Evolutionary conservation across 2,888 invertebrate species (phyloP), one percentile per base, ranked within the genome.

Genomic region (Steinernema carpocapsae): DNA sequence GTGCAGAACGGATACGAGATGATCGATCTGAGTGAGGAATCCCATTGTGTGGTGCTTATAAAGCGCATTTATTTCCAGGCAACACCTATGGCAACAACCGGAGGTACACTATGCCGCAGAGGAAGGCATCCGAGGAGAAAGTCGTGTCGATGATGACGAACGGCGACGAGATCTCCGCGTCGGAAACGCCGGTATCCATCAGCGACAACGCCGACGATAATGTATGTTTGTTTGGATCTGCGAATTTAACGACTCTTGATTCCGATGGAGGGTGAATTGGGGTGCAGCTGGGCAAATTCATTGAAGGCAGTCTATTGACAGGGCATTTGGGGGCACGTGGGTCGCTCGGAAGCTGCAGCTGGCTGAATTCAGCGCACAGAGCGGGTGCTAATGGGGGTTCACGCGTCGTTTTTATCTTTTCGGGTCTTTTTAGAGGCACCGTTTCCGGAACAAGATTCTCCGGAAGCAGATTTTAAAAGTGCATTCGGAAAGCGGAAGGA

Each of bases 201-300:
- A 48, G 48, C 48, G 64, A 64, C 64, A 29, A 64, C 64, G 64
- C 64, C 64, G 64, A 64, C 19, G 64, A 64, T n/a, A 64, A 64
- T n/a, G 64, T 64, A 37, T 12, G 64, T 32, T 19, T 48, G 48
- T 48, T 48, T 19, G 48, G 14, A 48, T 48, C 48, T 48, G 14
- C 19, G 17, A 19, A 7, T 48, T 48, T 19, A 14, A 3, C 48
- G 17, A 17, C 17, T 48, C 14, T 48, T 14, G 48, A 48, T 19
- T 48, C 48, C 17, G 14, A 48, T 48, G 37, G 37, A 37, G 3
- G 37, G 37, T 3, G 10, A 37, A 10, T 6, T 3, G 37, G 37
- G 37, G 4, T 37, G 37, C 37, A 37, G 37, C 37, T 37, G 37
- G 37, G 37, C 37, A 37, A 37, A 37, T 37, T 37, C 37, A n/a